Evolutionary conservation across 2,113 vertebrate species (phyloP).

Genomic region (Strix uralensis): DNA sequence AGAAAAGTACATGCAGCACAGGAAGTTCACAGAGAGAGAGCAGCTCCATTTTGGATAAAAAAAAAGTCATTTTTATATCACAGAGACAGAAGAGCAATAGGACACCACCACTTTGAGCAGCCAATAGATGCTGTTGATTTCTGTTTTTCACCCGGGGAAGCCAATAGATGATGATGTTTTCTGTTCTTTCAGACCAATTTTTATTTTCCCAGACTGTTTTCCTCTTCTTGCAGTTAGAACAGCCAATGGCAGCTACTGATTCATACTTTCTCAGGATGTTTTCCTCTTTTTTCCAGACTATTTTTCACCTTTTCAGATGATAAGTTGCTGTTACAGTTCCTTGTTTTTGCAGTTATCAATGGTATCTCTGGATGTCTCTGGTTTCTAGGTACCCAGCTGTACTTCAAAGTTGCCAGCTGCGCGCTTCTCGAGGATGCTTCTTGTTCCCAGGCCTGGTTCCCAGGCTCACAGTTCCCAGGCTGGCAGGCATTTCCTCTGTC

Average conservation of each 20-base stretch:
- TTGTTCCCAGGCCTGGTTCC: not conserved
- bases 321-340: not conserved
- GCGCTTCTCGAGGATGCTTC: not conserved
- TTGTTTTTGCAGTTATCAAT: not conserved
- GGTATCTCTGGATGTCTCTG: not conserved
- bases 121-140: not conserved
- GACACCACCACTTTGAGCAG: not conserved
- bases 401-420: not conserved
- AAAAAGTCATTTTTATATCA: not conserved
- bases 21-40: not conserved
- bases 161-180: not conserved
- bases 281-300: not conserved
- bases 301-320: not conserved
- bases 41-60: not conserved
- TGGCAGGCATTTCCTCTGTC: not conserved
- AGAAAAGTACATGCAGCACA: not conserved
- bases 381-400: not conserved
- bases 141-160: not conserved
- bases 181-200: not conserved
- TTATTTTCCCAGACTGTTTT: not conserved
- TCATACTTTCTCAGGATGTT: not conserved
- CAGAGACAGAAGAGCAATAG: not conserved
- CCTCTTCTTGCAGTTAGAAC: not conserved
- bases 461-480: not conserved
- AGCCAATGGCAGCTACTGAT: not conserved